Percentiles rank a stretch among this genome's conserved stretches.
Conservation (phyloP, 2,113 vertebrate genomes). For the Struthidea cinerea region DNA sequence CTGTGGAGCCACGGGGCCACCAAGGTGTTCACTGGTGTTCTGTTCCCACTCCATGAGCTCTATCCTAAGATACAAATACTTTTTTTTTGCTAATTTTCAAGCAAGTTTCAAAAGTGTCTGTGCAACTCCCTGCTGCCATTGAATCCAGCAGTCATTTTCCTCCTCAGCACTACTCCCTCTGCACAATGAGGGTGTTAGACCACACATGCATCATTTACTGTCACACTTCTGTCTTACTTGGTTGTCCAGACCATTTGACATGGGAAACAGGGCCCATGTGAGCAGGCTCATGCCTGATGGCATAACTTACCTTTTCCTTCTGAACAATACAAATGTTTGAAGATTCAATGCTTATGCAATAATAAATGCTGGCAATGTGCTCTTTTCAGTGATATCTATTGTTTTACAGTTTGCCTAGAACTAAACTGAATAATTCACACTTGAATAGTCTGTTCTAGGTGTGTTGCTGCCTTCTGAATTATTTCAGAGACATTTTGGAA, state of each 20-base stretch:
- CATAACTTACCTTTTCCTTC: background rate
- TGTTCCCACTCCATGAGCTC: background rate
- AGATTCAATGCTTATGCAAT: background rate
- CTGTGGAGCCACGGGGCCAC: rapidly evolving
- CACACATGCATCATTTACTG: background rate
- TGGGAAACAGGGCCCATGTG: background rate
- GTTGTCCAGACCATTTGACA: background rate
- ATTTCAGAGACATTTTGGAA: background rate
- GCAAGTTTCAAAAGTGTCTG: background rate
- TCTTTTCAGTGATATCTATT: background rate
- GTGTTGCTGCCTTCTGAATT: background rate
- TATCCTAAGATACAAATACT: background rate
- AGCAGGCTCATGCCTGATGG: background rate
- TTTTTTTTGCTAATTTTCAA: background rate
- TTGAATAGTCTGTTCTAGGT: background rate
- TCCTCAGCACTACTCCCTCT: background rate
- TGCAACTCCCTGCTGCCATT: background rate
- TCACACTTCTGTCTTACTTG: background rate
- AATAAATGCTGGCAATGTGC: background rate
- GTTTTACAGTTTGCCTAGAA: background rate
- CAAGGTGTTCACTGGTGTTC: background rate
- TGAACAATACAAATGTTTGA: background rate
- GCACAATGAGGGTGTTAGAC: background rate
- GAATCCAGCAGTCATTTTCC: background rate
- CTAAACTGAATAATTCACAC: background rate